Percentiles rank a stretch among this genome's conserved stretches.
These are phyloP conservation scores for Myotis planiceps DNA, from an alignment of 2,797 vertebrate genomes.

Conservation along the genomic window DNA sequence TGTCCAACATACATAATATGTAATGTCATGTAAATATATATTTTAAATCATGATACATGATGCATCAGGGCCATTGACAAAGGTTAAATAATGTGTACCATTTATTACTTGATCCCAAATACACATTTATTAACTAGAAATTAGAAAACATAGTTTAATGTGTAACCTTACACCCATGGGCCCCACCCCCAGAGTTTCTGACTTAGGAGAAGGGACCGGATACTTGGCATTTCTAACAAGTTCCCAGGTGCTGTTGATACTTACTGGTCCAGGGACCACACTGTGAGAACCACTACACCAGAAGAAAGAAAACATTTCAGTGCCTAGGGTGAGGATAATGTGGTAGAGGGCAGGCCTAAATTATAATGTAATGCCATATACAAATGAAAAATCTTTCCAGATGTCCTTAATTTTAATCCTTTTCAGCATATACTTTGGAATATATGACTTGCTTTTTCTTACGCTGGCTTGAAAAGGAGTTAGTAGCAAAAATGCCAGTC, in stretches of 20 bases:
- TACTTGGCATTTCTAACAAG: neutral
- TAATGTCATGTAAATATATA: neutral
- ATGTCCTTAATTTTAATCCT: neutral
- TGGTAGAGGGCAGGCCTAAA: neutral
- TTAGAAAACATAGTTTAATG: neutral
- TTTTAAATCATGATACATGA: neutral
- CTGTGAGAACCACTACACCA: neutral
- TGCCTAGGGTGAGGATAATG: neutral
- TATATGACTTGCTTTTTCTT: neutral
- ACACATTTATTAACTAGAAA: slow-evolving; percentile 5
- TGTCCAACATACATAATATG: neutral
- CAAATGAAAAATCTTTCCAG: neutral
- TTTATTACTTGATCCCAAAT: neutral
- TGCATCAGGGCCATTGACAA: neutral
- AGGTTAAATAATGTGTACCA: neutral
- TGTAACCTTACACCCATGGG: neutral
- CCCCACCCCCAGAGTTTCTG: neutral
- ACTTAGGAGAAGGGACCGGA: neutral
- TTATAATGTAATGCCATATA: neutral
- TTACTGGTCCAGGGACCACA: neutral
- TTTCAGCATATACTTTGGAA: neutral
- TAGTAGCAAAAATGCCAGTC: neutral
- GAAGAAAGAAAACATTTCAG: neutral
- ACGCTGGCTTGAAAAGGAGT: slow-evolving; percentile 21
- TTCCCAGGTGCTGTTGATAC: neutral